Percentiles rank a stretch among this genome's conserved stretches.
Evolutionary conservation across 1,140 invertebrate genomes (phyloP).

Genomic region (Cydia splendana): DNA sequence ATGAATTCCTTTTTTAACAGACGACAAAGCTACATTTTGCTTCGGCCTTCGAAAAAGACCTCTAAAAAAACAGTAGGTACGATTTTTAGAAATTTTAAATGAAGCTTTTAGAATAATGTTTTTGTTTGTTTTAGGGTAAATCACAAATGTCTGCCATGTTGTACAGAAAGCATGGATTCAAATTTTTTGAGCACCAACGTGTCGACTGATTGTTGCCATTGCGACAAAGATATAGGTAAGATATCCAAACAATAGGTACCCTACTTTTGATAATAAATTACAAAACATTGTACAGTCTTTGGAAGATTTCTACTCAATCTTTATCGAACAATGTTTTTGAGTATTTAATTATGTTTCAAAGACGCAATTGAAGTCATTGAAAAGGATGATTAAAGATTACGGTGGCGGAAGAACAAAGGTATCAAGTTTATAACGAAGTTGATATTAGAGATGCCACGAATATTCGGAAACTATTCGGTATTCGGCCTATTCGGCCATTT

Average conservation of each 20-base stretch:
- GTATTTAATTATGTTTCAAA: constrained; percentile 25
- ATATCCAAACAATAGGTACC: background rate
- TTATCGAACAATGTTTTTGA: constrained; percentile 24
- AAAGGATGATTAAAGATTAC: constrained; percentile 27
- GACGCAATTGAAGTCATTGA: constrained; percentile 11
- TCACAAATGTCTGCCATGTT: constrained; percentile 87
- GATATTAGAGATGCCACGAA: too few relatives aligned
- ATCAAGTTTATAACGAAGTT: constrained; percentile 21
- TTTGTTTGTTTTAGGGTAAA: constrained; percentile 78
- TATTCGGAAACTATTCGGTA: too few relatives aligned
- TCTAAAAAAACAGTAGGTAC: too few relatives aligned
- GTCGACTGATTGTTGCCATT: constrained; percentile 82
- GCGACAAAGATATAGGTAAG: constrained; percentile 84
- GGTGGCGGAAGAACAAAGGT: constrained; percentile 23
- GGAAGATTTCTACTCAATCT: background rate
- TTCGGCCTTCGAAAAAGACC: too few relatives aligned
- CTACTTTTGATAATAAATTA: constrained; percentile 1
- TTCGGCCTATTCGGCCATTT: too few relatives aligned
- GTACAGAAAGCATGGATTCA: constrained; percentile 72
- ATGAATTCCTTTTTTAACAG: too few relatives aligned
- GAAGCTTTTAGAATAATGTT: background rate
- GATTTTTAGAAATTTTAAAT: too few relatives aligned
- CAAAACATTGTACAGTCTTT: constrained; percentile 1
- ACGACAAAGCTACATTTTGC: too few relatives aligned
- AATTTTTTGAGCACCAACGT: constrained; percentile 61